Evolutionary conservation across 1,140 invertebrate genomes (phyloP), one percentile per base, ranked within the genome.

Genomic region (Microplitis demolitor): DNA sequence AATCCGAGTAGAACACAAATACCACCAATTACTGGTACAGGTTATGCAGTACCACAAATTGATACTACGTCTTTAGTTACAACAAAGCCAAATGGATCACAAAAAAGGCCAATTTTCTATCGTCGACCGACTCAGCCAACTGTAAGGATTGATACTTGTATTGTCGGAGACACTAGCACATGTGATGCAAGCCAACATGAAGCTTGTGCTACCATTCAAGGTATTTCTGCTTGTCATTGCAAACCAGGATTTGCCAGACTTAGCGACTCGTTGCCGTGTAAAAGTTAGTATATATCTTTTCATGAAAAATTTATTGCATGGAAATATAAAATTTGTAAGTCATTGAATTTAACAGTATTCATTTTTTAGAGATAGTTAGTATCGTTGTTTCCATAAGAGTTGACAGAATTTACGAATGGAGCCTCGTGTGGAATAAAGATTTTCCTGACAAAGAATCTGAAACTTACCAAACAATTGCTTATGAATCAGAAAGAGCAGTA

Each of bases 201-300:
- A 80, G 91, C 91, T 60, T 98, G 96, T 82, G 91, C 92, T 72
- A 97, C 95, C 0, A 94, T 97, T 85, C 90, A 90, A 73, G 96
- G 95, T 4, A 96, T 97, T n/a, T 96, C 95, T 8, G 94, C 95
- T 66, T 98, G 96, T 81, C 92, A 95, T 74, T 98, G 96, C 81
- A 88, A 95, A 72, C 94, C 94, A 71, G 95, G 96, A 16, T 96
- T 92, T 80, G 94, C 94, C 0, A 88, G 95, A 66, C 85, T 93
- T 3, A 91, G 92, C 71, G 94, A 94, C 78, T 86, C 94, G 1
- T 90, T 94, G 73, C 91, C 93, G 0, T 97, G 96, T 81, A 90
- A 94, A 75, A 90, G 94, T 92, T 81, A 85, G 86, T 84, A 37
- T 31, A 35, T 62, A 62, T 6, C n/a, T 24, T 9, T 34, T 61